Evolutionary conservation across 2,888 invertebrate genomes (phyloP), one percentile per base, ranked within the genome.

Genomic region (Hedya salicella): DNA sequence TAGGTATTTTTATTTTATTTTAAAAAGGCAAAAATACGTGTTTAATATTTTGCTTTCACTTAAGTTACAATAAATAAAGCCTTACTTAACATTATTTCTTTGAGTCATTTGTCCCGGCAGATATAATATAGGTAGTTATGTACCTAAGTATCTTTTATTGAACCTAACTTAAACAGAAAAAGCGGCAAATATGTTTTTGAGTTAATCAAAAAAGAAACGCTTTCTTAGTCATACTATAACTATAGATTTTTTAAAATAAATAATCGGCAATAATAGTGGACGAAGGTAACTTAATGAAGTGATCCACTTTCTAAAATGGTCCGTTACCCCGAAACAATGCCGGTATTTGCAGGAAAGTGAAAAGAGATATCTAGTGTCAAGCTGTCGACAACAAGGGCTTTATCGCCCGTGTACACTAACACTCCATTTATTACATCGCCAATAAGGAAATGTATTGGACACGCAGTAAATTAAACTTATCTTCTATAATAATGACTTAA

Each of bases 281-380:
- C 19, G 4, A 5, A 46, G 19, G 8, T 11, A 3, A 13, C n/a
- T 6, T 25, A 49, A 30, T 30, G 9, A 16, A 30, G 16, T 13
- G 11, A 19, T 21, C 17, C 25, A 50, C 19, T 59, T 59, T 59
- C 42, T 50, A 57, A 64, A 42, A 19, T 42, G 13, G 13, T 50
- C 40, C 46, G 48, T 46, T 19, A 19, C 39, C 13, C 46, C 19
- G 44, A 46, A 30, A 59, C 46, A 46, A 42, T 25, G 14, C n/a
- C 4, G 32, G 32, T 9, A 14, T 44, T 48, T 53, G 36, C 30
- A 44, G 44, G 52, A 59, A 59, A 59, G 52, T 39, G 17, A 52
- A 53, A 39, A 36, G 39, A 25, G 64, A 59, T 57, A n/a, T n/a
- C n/a, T n/a, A 50, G 44, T 14, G 65, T 54, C 54, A 63, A 46